Base-by-base conservation (phyloP, 2,888 invertebrate species). In the Hemicrepidius hirtus region DNA sequence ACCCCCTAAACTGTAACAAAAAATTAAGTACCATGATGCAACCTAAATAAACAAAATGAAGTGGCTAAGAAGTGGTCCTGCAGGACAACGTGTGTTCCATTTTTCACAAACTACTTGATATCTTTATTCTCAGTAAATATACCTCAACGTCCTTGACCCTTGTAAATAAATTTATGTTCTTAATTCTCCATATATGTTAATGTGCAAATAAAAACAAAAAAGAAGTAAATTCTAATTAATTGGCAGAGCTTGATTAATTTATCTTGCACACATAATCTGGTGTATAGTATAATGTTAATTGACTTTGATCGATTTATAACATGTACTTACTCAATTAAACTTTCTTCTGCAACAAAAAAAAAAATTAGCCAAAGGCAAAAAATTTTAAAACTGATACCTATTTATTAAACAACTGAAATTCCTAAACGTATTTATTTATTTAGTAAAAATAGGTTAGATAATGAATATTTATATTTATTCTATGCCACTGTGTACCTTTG, bases 251-350 rank as follows among this genome's bases (percentile, higher is more conserved):
- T 32, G 28, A 53, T 32, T 53, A 32, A 53, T 53, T 53, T 13
- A 28, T 53, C 12, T 12, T 21, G 1, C 1, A 28, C 28, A n/a
- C 7, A 13, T 13, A 32, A n/a, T n/a, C 13, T 28, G 53, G 32
- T 32, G 13, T 32, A 16, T 28, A 12, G 13, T 53, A n/a, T 28
- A 53, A 53, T 4, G 53, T 6, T 53, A 53, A 24, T 28, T 53
- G 53, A 53, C 53, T 24, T 28, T 53, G 53, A 53, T 53, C 53
- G 53, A 53, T 53, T 16, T 32, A 32, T 3, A 13, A 32, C 53
- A 53, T 21, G 53, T 9, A 53, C 28, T 53, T 28, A n/a, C 13
- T 7, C 21, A 53, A 28, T 53, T 53, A n/a, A 13, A 28, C 16
- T 41, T 41, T 18, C 7, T 44, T n/a, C n/a, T n/a, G n/a, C 0